Evolutionary conservation across 2,113 vertebrate species (phyloP).

Genomic region (Calcarius ornatus): DNA sequence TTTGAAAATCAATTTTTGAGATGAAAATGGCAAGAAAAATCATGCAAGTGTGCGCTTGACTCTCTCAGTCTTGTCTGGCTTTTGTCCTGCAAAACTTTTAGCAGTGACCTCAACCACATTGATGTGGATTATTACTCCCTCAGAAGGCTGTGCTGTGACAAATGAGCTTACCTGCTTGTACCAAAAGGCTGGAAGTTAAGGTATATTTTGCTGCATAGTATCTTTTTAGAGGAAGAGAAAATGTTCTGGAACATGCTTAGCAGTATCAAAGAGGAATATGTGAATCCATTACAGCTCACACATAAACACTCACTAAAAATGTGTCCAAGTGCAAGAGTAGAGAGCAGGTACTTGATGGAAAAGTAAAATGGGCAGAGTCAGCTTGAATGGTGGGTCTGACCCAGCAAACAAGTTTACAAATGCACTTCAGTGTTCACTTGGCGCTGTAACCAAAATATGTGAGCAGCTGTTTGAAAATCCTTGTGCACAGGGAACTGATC

Average conservation of each 20-base stretch:
- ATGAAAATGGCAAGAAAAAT: neutral
- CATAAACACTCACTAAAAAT: neutral
- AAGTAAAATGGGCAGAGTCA: neutral
- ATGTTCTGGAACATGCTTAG: neutral
- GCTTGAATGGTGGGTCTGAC: neutral
- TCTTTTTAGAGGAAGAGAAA: neutral
- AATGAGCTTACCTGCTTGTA: neutral
- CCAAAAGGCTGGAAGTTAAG: neutral
- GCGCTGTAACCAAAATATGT: fast-evolving
- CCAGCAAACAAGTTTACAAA: neutral
- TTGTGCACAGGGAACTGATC: neutral
- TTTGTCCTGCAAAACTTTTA: conserved; percentile 5
- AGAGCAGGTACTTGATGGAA: neutral
- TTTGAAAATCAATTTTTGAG: conserved; percentile 23
- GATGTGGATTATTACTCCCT: neutral
- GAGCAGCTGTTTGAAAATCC: neutral
- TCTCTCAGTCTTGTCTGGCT: neutral
- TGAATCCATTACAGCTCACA: neutral
- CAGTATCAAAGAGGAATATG: neutral
- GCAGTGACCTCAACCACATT: neutral
- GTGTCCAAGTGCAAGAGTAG: neutral
- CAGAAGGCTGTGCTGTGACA: neutral
- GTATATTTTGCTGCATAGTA: neutral
- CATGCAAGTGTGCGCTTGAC: neutral
- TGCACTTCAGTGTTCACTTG: neutral